A percentile compares a stretch with the other conserved stretches of the same genome.
Evolutionary conservation across 1,140 invertebrate genomes (phyloP).

Genomic region (Ceratosolen fusciceps): DNA sequence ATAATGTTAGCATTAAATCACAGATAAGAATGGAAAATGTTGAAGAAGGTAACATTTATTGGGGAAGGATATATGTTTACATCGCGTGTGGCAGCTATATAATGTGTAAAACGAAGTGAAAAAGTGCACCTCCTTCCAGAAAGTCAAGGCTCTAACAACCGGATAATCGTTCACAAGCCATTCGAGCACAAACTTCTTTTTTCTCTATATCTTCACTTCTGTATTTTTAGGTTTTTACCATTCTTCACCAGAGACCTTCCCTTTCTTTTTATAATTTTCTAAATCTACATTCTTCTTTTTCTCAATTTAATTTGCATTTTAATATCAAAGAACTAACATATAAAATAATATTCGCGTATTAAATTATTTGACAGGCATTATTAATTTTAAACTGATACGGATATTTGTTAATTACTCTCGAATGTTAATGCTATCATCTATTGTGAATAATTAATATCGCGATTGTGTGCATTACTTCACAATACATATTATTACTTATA

Average conservation of each 20-base stretch:
- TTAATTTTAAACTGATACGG: neutral
- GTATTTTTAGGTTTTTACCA: slow-evolving; percentile 13
- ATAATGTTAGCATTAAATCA: slow-evolving; percentile 16
- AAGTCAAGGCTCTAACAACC: slow-evolving; percentile 60
- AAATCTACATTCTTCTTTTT: no score
- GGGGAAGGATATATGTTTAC: slow-evolving; percentile 26
- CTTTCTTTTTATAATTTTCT: no score
- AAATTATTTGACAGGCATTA: no score
- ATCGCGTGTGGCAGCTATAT: slow-evolving; percentile 52
- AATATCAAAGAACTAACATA: neutral
- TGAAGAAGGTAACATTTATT: slow-evolving; percentile 36
- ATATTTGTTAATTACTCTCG: no score
- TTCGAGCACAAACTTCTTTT: slow-evolving; percentile 46
- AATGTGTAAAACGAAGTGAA: slow-evolving; percentile 48
- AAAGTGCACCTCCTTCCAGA: slow-evolving; percentile 57
- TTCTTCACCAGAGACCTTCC: neutral
- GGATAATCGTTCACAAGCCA: slow-evolving; percentile 60
- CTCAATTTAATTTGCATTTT: neutral
- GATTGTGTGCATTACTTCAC: no score
- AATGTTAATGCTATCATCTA: no score
- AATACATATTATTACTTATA: no score
- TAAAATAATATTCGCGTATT: neutral
- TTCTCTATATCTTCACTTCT: slow-evolving; percentile 28
- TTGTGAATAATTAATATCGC: no score
- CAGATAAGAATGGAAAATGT: slow-evolving; percentile 15